Percentiles rank a stretch among this genome's conserved stretches.
Evolutionary conservation across 2,113 vertebrate genomes (phyloP).

Genomic region (Cyprinodon tularosa): DNA sequence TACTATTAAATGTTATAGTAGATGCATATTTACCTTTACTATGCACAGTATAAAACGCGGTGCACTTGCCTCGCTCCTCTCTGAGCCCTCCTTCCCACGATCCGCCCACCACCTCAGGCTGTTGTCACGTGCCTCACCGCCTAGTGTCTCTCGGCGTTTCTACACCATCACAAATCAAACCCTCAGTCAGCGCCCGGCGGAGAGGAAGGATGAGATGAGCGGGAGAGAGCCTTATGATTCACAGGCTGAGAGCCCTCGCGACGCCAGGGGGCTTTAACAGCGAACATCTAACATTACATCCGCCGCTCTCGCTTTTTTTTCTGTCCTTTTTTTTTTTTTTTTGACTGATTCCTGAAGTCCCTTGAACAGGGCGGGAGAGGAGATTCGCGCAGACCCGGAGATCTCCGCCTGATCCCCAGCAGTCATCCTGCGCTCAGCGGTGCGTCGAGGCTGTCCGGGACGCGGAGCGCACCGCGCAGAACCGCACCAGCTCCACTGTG

Average conservation of each 20-base stretch:
- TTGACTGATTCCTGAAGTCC: constrained; percentile 1
- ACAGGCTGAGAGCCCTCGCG: constrained; percentile 24
- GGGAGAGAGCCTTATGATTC: constrained; percentile 17
- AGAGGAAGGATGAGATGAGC: constrained; percentile 41
- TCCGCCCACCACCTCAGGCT: constrained; percentile 73
- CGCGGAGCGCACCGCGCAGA: constrained; percentile 37
- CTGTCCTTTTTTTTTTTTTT: background rate
- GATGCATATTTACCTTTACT: constrained; percentile 6
- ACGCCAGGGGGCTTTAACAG: constrained; percentile 14
- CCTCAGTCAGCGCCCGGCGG: constrained; percentile 57
- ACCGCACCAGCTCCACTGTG: constrained; percentile 26
- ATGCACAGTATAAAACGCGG: constrained; percentile 21
- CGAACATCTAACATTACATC: constrained; percentile 11
- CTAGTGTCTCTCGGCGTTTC: constrained; percentile 62
- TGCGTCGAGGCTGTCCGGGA: constrained; percentile 33
- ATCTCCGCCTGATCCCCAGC: constrained; percentile 45
- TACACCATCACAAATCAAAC: constrained; percentile 71
- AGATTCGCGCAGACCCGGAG: constrained; percentile 35
- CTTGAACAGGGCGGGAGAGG: constrained; percentile 55
- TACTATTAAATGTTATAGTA: constrained; percentile 60
- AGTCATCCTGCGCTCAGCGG: constrained; percentile 43
- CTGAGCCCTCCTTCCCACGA: constrained; percentile 66
- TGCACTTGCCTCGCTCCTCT: constrained; percentile 70
- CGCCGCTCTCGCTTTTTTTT: background rate
- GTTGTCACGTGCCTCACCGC: constrained; percentile 76